Evolutionary conservation across 2,888 invertebrate genomes (phyloP).

Genomic region (Stratiomys singularior): DNA sequence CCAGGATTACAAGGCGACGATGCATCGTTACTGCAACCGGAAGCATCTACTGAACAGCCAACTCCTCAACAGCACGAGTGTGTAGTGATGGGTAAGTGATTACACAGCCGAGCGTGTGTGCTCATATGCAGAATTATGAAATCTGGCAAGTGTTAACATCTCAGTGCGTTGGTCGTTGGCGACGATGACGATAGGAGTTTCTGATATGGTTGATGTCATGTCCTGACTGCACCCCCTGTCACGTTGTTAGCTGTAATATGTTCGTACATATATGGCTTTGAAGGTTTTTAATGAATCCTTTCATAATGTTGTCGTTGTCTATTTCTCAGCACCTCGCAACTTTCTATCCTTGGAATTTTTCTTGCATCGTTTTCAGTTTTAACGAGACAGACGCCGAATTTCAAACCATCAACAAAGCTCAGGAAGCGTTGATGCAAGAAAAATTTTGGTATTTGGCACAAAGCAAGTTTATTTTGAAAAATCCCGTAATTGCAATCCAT

Average conservation of each 20-base stretch:
- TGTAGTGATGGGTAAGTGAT: constrained; percentile 66
- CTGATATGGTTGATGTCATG: background rate
- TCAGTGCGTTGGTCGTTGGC: background rate
- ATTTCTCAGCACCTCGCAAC: too few relatives aligned
- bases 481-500: too few relatives aligned
- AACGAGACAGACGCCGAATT: too few relatives aligned
- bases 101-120: background rate
- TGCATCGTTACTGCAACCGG: constrained; percentile 51
- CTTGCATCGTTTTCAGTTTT: too few relatives aligned
- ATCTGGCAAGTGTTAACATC: background rate
- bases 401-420: too few relatives aligned
- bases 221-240: background rate
- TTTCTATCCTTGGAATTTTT: too few relatives aligned
- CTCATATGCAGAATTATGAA: background rate
- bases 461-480: too few relatives aligned
- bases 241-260: background rate
- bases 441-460: too few relatives aligned
- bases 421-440: too few relatives aligned
- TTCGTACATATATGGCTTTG: background rate
- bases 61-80: constrained; percentile 61
- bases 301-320: too few relatives aligned
- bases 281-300: background rate
- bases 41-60: constrained; percentile 49
- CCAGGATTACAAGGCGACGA: constrained; percentile 48
- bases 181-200: background rate